Evolutionary conservation across 2,888 invertebrate species (phyloP).

Genomic region (Julus scanicus): DNA sequence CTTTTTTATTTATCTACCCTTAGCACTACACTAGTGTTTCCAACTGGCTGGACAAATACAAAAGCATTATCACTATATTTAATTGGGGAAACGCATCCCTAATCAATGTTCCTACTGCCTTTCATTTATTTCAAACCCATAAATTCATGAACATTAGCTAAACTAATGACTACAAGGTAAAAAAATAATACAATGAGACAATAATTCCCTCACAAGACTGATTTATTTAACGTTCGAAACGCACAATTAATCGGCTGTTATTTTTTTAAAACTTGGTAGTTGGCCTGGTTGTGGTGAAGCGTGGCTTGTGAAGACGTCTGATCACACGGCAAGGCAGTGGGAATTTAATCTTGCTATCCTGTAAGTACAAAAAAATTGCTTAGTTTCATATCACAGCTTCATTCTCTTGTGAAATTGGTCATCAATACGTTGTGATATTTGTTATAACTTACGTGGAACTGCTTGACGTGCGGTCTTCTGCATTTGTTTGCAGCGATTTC

Average conservation of each 20-base stretch:
- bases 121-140: no score
- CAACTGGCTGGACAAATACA: no score
- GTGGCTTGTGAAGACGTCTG: slow-evolving; percentile 68
- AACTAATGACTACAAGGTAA: no score
- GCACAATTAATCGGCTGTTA: slow-evolving; percentile 49
- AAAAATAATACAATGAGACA: no score
- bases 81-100: no score
- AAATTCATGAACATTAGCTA: no score
- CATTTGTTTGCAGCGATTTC: slow-evolving; percentile 88
- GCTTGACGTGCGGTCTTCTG: slow-evolving; percentile 93
- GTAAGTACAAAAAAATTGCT: slow-evolving; percentile 58
- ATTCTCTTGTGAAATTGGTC: background rate
- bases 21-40: no score
- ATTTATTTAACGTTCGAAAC: slow-evolving; percentile 5
- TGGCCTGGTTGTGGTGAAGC: slow-evolving; percentile 70
- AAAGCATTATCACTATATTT: no score
- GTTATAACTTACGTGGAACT: slow-evolving; percentile 83
- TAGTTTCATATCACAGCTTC: background rate
- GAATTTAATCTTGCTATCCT: slow-evolving; percentile 91
- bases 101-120: no score
- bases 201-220: background rate
- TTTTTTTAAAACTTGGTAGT: slow-evolving; percentile 60
- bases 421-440: background rate
- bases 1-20: no score
- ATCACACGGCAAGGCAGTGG: slow-evolving; percentile 81